These are phyloP conservation scores for Nudaria mundana DNA, from an alignment of 2,888 invertebrate species.

Conservation along the genomic window DNA sequence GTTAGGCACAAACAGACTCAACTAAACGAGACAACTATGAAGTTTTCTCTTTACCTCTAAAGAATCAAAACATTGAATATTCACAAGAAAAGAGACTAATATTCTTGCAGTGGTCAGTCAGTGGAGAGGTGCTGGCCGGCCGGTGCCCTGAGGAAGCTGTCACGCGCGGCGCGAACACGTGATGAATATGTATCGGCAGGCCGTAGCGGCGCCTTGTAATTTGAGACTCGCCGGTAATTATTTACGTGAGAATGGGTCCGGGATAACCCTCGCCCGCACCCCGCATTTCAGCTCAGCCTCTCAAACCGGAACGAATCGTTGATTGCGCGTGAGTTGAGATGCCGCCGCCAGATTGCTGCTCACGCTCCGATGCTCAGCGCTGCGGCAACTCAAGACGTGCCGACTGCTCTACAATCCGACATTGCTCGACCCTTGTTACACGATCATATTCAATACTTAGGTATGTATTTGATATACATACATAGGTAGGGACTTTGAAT, in stretches of 20 bases:
- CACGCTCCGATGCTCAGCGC: slow-evolving; percentile 49
- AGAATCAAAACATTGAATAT: too few relatives aligned
- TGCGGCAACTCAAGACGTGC: slow-evolving; percentile 27
- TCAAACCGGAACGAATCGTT: slow-evolving; percentile 71
- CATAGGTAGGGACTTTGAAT: background rate
- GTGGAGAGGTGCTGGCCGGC: slow-evolving; percentile 13
- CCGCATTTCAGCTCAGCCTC: slow-evolving; percentile 24
- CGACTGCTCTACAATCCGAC: slow-evolving; percentile 24
- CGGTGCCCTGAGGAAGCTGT: slow-evolving; percentile 73
- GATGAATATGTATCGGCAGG: slow-evolving; percentile 78
- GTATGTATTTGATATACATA: background rate
- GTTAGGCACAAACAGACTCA: too few relatives aligned
- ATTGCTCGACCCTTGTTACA: slow-evolving; percentile 18
- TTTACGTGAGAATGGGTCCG: slow-evolving; percentile 77
- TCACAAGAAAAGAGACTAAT: too few relatives aligned
- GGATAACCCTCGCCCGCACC: slow-evolving; percentile 37
- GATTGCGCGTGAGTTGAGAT: slow-evolving; percentile 71
- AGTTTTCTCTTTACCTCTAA: too few relatives aligned
- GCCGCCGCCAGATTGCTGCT: slow-evolving; percentile 68
- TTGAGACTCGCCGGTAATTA: slow-evolving; percentile 78
- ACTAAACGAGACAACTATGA: too few relatives aligned
- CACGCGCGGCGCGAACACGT: slow-evolving; percentile 75
- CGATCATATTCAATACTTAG: slow-evolving; percentile 7
- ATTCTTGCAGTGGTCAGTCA: background rate
- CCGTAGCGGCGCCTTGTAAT: slow-evolving; percentile 77